These are phyloP conservation scores for Hoplostethus atlanticus DNA, from an alignment of 2,797 vertebrate genomes.

Conservation along the genomic window DNA sequence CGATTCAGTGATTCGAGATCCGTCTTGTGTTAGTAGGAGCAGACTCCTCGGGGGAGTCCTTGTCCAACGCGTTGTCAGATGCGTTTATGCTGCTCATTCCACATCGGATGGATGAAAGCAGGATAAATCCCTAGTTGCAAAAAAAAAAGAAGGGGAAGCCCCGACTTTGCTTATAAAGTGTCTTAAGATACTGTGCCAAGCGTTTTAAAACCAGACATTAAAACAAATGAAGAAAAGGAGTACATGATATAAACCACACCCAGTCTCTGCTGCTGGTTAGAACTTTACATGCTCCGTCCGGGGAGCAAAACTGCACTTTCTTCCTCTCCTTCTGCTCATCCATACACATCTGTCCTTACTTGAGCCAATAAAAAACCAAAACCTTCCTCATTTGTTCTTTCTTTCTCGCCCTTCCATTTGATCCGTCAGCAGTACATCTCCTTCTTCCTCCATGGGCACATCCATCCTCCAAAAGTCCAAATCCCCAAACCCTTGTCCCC, in stretches of 20 bases:
- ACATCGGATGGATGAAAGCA: constrained; percentile 45
- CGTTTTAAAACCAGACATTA: constrained; percentile 51
- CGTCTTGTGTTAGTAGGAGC: constrained; percentile 26
- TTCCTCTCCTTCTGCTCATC: constrained; percentile 18
- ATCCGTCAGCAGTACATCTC: constrained; percentile 33
- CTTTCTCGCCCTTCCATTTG: constrained; percentile 14
- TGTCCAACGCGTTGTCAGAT: constrained; percentile 41
- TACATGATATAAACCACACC: constrained; percentile 47
- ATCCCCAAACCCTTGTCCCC: constrained; percentile 27
- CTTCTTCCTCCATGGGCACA: constrained; percentile 12
- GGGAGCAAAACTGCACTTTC: constrained; percentile 43
- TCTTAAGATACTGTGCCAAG: constrained; percentile 60
- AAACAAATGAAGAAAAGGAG: constrained; percentile 56
- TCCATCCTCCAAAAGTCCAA: constrained; percentile 40
- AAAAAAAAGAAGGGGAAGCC: constrained; percentile 29
- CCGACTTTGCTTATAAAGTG: constrained; percentile 63
- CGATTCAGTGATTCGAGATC: constrained; percentile 27
- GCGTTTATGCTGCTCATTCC: constrained; percentile 27
- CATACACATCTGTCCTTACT: constrained; percentile 48
- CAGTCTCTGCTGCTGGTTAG: constrained; percentile 60
- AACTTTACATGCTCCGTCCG: constrained; percentile 52
- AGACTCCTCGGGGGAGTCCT: constrained; percentile 61
- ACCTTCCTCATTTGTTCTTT: neutral
- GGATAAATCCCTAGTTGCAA: constrained; percentile 34
- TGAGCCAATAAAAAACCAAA: neutral